These are phyloP conservation scores for Melanostoma scalare DNA, from an alignment of 2,888 invertebrate genomes.

Conservation along the genomic window DNA sequence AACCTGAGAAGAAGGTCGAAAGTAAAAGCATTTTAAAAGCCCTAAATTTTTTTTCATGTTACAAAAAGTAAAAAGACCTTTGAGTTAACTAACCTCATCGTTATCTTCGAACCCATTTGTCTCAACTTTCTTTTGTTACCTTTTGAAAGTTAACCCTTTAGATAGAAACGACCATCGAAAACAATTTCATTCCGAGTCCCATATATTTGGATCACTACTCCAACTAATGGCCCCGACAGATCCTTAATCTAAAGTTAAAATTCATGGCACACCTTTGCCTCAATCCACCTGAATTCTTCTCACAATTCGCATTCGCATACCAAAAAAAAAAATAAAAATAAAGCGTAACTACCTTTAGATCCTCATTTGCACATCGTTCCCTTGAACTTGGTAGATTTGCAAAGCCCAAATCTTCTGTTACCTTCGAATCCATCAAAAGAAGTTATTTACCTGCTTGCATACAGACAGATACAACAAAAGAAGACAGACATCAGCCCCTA, in stretches of 20 bases:
- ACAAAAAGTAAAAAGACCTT: background rate
- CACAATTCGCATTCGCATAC: slow-evolving; percentile 16
- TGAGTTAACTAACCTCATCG: background rate
- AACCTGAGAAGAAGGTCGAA: too few relatives aligned
- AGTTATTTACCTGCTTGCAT: slow-evolving; percentile 6
- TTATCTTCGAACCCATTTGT: background rate
- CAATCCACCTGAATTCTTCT: slow-evolving; percentile 24
- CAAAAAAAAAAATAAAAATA: too few relatives aligned
- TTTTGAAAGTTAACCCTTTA: background rate
- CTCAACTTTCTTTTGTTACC: slow-evolving; percentile 2
- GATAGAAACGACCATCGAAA: slow-evolving; percentile 20
- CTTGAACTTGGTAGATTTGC: background rate
- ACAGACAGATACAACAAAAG: slow-evolving; percentile 15
- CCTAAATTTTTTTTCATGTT: background rate
- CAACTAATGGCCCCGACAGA: slow-evolving; percentile 23
- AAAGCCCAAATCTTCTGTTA: background rate
- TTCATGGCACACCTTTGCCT: slow-evolving; percentile 55
- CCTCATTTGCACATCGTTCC: slow-evolving; percentile 46
- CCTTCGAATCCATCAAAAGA: slow-evolving; percentile 45
- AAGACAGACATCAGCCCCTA: slow-evolving; percentile 5
- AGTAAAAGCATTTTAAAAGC: background rate
- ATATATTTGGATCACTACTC: slow-evolving; percentile 14
- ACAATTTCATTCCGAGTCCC: slow-evolving; percentile 33
- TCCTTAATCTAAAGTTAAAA: slow-evolving; percentile 60
- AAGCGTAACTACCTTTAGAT: slow-evolving; percentile 30